phyloP scores from a whole-genome alignment of 2,888 invertebrate species.

The Polymixis flavicincta region DNA sequence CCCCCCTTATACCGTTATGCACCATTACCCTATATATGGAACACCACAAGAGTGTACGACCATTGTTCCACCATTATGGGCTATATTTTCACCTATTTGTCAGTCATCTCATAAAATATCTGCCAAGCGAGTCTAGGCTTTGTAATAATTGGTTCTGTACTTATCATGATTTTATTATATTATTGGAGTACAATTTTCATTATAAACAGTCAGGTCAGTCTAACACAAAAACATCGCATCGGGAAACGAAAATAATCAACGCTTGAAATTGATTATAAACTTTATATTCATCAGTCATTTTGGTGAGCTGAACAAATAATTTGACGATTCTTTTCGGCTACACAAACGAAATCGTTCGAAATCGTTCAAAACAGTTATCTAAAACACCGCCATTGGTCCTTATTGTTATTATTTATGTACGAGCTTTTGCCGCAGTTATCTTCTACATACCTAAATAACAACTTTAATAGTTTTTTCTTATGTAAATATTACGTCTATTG shows the following conservation, averaged over 20 bases:
- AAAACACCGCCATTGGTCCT: too few relatives aligned
- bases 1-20: not conserved
- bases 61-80: constrained; percentile 17
- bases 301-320: not conserved
- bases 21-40: constrained; percentile 12
- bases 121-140: not conserved
- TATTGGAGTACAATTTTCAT: not conserved
- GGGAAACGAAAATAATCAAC: too few relatives aligned
- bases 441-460: too few relatives aligned
- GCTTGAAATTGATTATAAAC: not conserved
- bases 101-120: constrained; percentile 32
- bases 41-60: constrained; percentile 1
- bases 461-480: too few relatives aligned
- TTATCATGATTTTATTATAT: not conserved
- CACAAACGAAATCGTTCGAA: too few relatives aligned
- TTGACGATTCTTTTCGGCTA: not conserved
- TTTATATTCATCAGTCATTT: not conserved
- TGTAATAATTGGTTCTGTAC: constrained; percentile 2
- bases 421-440: too few relatives aligned
- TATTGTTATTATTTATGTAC: too few relatives aligned
- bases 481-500: too few relatives aligned
- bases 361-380: not conserved
- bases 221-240: not conserved
- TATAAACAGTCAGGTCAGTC: too few relatives aligned
- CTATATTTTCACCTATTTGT: constrained; percentile 39